Evolutionary conservation across 2,888 invertebrate genomes (phyloP), one percentile per base, ranked within the genome.

Genomic region (Philopedon plagiatum): DNA sequence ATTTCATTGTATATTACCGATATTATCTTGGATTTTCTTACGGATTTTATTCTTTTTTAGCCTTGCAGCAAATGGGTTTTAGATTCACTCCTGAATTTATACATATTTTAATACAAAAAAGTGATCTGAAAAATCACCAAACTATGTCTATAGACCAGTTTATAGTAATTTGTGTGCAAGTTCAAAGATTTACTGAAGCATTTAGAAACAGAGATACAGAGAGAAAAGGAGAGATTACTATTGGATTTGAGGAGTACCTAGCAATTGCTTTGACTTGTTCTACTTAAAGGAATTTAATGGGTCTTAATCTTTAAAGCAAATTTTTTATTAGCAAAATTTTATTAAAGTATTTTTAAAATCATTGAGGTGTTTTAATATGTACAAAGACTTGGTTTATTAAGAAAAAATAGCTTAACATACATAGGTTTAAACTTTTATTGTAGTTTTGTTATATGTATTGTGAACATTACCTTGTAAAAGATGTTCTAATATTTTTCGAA

Each of bases 171-270:
- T 96, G 96, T 84, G 93, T 97, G 8, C 94, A 96, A 87, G 91
- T 97, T 75, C 96, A 96, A 83, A 91, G 93, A 74, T 94, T 95
- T 77, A 95, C 92, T 32, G 97, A 97, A 83, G 94, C 95, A 19
- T 98, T 98, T 83, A 88, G 93, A 80, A 87, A 88, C 65, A 90
- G 93, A 62, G 97, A 98, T 83, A 88, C 90, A 0, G 91, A 94
- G 77, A 90, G 92, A 85, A 92, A 91, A 79, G 98, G 97, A 34
- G 88, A 90, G 5, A 95, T 98, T 62, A 92, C 92, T 1, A 92
- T 97, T 81, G 91, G 88, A 23, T 98, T 97, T 82, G 98, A 98
- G 87, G 97, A 98, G 82, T 98, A 97, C 81, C 87, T 98, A 54
- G 90, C 89, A 73, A 89, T 97, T 78, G 94, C 95, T 32, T 89